These are phyloP conservation scores for Andinoacara biseriatus DNA, from an alignment of 2,113 vertebrate species.

Conservation along the genomic window DNA sequence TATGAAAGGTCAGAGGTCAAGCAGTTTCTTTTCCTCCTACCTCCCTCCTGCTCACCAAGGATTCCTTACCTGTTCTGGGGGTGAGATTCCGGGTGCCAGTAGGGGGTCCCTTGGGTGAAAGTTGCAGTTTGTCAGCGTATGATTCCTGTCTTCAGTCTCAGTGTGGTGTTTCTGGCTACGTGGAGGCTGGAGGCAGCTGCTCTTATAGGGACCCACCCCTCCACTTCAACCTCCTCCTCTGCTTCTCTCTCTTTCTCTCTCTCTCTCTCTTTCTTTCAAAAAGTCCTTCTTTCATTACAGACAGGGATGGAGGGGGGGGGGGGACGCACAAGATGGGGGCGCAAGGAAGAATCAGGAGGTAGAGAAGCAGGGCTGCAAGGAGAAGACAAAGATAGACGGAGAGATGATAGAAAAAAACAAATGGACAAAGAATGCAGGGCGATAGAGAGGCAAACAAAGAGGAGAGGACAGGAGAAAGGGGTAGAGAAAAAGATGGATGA, in stretches of 20 bases:
- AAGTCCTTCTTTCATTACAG: slow-evolving; percentile 58
- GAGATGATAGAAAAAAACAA: not conserved
- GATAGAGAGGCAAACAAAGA: not conserved
- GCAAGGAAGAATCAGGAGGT: not conserved
- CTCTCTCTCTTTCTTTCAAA: slow-evolving; percentile 33
- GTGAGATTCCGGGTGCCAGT: slow-evolving; percentile 21
- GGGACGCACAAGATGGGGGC: not conserved
- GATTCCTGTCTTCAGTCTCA: slow-evolving; percentile 68
- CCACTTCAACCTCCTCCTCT: slow-evolving; percentile 65
- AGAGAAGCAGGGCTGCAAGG: not conserved
- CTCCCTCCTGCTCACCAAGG: not conserved
- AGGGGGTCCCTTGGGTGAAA: slow-evolving; percentile 40
- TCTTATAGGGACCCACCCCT: slow-evolving; percentile 82
- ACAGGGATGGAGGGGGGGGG: not conserved
- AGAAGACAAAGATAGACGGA: not conserved
- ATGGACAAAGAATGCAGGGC: not conserved
- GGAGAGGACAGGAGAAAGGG: not conserved
- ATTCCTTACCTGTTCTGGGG: slow-evolving; percentile 63
- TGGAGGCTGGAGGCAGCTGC: slow-evolving; percentile 68
- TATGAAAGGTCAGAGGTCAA: slow-evolving; percentile 62
- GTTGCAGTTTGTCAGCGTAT: slow-evolving; percentile 35
- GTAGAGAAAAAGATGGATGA: not conserved
- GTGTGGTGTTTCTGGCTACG: slow-evolving; percentile 66
- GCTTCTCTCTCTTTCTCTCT: slow-evolving; percentile 25
- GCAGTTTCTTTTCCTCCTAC: not conserved